A percentile compares a stretch with the other conserved stretches of the same genome.
These are phyloP conservation scores for Autographa gamma DNA, from an alignment of 2,888 invertebrate genomes.

Conservation along the genomic window DNA sequence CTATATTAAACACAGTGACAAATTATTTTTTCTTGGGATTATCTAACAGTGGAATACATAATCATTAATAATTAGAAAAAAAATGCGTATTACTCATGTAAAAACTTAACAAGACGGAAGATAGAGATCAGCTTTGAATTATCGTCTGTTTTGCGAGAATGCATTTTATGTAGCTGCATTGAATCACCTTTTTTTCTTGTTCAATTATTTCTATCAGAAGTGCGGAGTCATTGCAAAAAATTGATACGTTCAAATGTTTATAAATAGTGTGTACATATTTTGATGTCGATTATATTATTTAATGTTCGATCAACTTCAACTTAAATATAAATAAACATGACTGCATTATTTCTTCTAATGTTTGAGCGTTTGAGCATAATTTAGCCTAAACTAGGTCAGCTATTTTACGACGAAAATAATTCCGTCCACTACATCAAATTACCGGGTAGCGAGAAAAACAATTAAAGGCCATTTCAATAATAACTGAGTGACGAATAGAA, in stretches of 20 bases:
- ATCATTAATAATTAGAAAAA: background rate
- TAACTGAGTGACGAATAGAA: conserved; percentile 58
- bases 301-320: conserved; percentile 41
- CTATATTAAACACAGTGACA: conserved; percentile 75
- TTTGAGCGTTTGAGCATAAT: conserved; percentile 53
- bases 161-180: conserved; percentile 31
- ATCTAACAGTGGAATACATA: conserved; percentile 21
- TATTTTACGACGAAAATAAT: conserved; percentile 59
- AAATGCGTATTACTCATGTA: background rate
- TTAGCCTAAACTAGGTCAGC: conserved; percentile 63
- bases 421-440: conserved; percentile 56
- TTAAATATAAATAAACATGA: conserved; percentile 45
- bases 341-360: conserved; percentile 54
- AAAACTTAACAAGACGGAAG: conserved; percentile 33
- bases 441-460: conserved; percentile 61
- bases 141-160: conserved; percentile 22
- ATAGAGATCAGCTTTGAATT: conserved; percentile 32
- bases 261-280: conserved; percentile 44
- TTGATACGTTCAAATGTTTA: conserved; percentile 59
- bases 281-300: conserved; percentile 38
- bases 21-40: conserved; percentile 62
- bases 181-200: conserved; percentile 40
- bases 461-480: conserved; percentile 56
- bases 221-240: conserved; percentile 67
- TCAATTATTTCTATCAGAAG: conserved; percentile 56